Percentiles rank a stretch among this genome's conserved stretches.
Conservation (phyloP, 2,797 vertebrate species). For the Helicolenus hilgendorfi region DNA sequence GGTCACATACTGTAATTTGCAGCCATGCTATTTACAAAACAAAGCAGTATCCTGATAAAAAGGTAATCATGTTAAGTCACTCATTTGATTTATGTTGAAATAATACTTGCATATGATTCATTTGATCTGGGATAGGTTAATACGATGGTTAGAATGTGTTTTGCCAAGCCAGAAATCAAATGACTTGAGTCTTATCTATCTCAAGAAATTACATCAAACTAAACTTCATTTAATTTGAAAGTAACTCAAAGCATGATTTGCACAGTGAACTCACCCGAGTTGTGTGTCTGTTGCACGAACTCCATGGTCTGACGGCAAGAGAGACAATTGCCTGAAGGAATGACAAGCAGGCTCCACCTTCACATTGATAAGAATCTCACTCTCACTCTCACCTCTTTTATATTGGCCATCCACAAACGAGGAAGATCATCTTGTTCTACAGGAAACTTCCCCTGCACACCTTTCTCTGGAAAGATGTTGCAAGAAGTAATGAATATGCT, state of each 20-base stretch:
- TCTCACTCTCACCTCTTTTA: neutral
- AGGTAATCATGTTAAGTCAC: neutral
- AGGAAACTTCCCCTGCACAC: no score
- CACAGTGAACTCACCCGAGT: slow-evolving; percentile 44
- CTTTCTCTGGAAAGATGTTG: no score
- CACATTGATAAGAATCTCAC: neutral
- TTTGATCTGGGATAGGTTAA: neutral
- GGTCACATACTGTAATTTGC: neutral
- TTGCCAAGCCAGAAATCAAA: neutral
- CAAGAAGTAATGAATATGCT: no score
- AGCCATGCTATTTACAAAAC: neutral
- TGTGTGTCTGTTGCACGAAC: slow-evolving; percentile 1
- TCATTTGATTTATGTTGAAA: neutral
- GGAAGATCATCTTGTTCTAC: no score
- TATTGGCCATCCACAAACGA: neutral
- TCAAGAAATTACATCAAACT: neutral
- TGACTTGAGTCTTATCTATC: neutral
- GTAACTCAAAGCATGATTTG: neutral
- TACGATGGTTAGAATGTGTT: neutral
- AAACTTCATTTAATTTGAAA: neutral
- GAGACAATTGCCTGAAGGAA: slow-evolving; percentile 6
- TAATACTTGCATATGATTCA: neutral
- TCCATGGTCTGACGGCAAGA: slow-evolving; percentile 53
- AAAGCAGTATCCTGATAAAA: neutral
- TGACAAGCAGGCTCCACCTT: slow-evolving; percentile 35